These are phyloP conservation scores for Etheostoma perlongum DNA, from an alignment of 2,797 vertebrate species.

Conservation along the genomic window DNA sequence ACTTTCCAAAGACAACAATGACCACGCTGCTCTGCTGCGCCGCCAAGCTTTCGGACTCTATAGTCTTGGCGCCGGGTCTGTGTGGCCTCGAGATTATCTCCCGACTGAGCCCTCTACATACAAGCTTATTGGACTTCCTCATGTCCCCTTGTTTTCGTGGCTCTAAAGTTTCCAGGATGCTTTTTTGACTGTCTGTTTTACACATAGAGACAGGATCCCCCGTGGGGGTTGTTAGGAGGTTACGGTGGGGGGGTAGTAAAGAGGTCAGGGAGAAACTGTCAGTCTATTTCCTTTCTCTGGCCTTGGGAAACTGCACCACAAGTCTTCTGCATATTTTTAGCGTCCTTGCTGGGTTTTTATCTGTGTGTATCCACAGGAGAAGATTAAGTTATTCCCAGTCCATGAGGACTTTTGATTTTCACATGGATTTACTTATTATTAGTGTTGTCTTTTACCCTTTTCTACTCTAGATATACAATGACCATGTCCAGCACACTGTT, in stretches of 20 bases:
- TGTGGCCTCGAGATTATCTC: slow-evolving; percentile 83
- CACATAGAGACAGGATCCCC: slow-evolving; percentile 86
- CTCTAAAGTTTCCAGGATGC: slow-evolving; percentile 85
- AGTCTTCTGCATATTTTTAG: slow-evolving; percentile 84
- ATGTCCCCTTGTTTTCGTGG: slow-evolving; percentile 76
- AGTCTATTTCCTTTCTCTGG: slow-evolving; percentile 88
- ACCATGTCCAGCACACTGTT: slow-evolving; percentile 52
- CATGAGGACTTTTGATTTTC: slow-evolving; percentile 69
- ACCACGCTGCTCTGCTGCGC: slow-evolving; percentile 57
- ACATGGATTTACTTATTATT: slow-evolving; percentile 75
- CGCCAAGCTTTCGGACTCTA: slow-evolving; percentile 64
- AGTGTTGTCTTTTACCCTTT: slow-evolving; percentile 41
- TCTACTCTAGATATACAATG: slow-evolving; percentile 20
- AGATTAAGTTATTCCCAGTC: slow-evolving; percentile 72
- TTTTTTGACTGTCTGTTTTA: slow-evolving; percentile 87
- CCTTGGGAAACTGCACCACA: slow-evolving; percentile 88
- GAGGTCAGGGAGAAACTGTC: slow-evolving; percentile 87
- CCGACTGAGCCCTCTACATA: slow-evolving; percentile 72
- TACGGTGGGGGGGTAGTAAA: slow-evolving; percentile 76
- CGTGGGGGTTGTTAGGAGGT: slow-evolving; percentile 81
- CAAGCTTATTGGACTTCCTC: slow-evolving; percentile 80
- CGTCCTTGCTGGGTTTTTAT: slow-evolving; percentile 72
- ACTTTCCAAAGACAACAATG: slow-evolving; percentile 81
- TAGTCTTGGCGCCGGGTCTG: slow-evolving; percentile 73
- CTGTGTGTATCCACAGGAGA: slow-evolving; percentile 65